These are phyloP conservation scores for Kryphioiulus occultus DNA, from an alignment of 2,888 invertebrate species.

Conservation along the genomic window DNA sequence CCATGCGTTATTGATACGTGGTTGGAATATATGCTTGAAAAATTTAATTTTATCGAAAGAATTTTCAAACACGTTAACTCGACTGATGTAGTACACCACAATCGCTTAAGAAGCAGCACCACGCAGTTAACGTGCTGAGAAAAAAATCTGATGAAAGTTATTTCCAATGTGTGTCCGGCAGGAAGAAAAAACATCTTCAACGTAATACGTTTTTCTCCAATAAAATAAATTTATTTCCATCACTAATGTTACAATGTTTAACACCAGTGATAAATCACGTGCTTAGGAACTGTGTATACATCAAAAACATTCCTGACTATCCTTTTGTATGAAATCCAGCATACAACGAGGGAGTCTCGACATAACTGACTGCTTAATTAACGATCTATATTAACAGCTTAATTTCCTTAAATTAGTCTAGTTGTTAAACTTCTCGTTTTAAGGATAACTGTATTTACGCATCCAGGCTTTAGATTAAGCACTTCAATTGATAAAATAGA, in stretches of 20 bases:
- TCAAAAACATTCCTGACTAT: conserved; percentile 4
- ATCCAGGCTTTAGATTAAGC: not conserved
- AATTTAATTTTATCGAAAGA: no score
- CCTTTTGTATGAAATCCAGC: not conserved
- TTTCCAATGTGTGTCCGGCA: conserved; percentile 12
- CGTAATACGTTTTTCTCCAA: not conserved
- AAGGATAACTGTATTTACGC: not conserved
- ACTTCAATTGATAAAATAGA: not conserved
- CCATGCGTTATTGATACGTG: no score
- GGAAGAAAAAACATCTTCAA: conserved; percentile 17
- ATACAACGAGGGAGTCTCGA: not conserved
- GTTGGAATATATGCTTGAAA: no score
- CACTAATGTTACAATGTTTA: conserved; percentile 23
- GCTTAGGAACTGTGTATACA: not conserved
- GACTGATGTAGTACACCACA: no score
- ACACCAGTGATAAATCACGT: conserved; percentile 23
- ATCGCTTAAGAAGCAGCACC: no score
- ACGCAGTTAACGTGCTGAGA: no score
- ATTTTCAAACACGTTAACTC: no score
- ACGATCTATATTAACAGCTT: not conserved
- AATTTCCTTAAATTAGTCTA: not conserved
- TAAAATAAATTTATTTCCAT: conserved; percentile 17
- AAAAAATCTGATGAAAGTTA: no score
- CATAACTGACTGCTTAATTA: not conserved
- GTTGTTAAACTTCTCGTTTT: not conserved